These are phyloP conservation scores for Aegotheles bennettii DNA, from an alignment of 2,113 vertebrate genomes.

Conservation along the genomic window DNA sequence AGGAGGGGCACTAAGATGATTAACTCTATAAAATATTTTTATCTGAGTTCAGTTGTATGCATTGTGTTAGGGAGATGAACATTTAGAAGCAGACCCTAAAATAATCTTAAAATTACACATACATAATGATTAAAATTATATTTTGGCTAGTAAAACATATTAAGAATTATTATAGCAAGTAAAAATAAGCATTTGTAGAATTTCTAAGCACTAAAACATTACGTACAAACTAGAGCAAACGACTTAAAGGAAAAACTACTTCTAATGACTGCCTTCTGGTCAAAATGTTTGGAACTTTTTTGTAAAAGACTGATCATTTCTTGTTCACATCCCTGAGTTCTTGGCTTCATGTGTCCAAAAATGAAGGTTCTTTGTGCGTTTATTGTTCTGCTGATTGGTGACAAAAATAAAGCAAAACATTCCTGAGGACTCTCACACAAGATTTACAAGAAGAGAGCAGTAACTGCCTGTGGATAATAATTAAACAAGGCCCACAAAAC, in stretches of 20 bases:
- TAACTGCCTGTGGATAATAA: neutral
- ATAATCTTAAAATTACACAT: slow-evolving; percentile 55
- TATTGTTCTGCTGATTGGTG: neutral
- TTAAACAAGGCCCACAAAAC: neutral
- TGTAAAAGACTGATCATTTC: neutral
- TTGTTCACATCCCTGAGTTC: fast-evolving
- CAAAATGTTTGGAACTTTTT: neutral
- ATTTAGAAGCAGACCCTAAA: slow-evolving; percentile 52
- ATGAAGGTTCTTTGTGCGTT: neutral
- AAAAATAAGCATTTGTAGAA: slow-evolving; percentile 44
- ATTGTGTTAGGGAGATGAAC: slow-evolving; percentile 49
- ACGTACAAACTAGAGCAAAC: slow-evolving; percentile 28
- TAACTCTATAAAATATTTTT: slow-evolving; percentile 43
- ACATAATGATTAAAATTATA: slow-evolving; percentile 48
- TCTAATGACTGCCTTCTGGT: neutral
- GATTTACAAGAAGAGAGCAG: slow-evolving; percentile 14
- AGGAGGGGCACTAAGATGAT: neutral
- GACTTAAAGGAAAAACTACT: neutral
- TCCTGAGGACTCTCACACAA: neutral
- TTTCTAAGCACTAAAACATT: slow-evolving; percentile 53
- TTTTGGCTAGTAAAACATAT: slow-evolving; percentile 54
- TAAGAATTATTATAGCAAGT: slow-evolving; percentile 55
- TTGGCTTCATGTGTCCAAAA: neutral
- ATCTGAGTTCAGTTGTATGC: slow-evolving; percentile 38
- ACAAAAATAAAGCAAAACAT: neutral